These are phyloP conservation scores for Callionymus lyra DNA, from an alignment of 2,113 vertebrate species.

Conservation along the genomic window DNA sequence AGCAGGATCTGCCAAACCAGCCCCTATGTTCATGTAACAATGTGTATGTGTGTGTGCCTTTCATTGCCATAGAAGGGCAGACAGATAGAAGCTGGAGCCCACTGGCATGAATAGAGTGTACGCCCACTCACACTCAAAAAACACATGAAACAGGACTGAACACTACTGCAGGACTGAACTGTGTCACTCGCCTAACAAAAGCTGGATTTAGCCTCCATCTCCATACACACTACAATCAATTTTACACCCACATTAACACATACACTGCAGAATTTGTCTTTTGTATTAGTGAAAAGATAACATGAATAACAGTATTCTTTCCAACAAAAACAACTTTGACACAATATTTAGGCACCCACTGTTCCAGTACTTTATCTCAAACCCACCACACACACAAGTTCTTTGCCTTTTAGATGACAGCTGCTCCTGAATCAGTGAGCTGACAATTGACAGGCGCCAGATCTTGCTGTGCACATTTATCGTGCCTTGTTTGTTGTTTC, in stretches of 20 bases:
- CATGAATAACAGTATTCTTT: slow-evolving; percentile 23
- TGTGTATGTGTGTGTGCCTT: slow-evolving; percentile 12
- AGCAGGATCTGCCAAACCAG: too few species aligned
- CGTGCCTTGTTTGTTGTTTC: slow-evolving; percentile 18
- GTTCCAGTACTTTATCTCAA: slow-evolving; percentile 5
- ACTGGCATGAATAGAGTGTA: slow-evolving; percentile 39
- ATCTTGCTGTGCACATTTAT: slow-evolving; percentile 17
- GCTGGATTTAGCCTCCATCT: slow-evolving; percentile 36
- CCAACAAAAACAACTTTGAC: slow-evolving; percentile 14
- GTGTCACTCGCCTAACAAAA: slow-evolving; percentile 22
- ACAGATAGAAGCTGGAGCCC: slow-evolving; percentile 37
- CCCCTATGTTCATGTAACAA: too few species aligned
- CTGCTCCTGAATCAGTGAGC: slow-evolving; percentile 34
- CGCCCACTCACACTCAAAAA: slow-evolving; percentile 34
- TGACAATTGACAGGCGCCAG: slow-evolving; percentile 36
- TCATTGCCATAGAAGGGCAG: slow-evolving; percentile 21
- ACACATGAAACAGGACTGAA: slow-evolving; percentile 37
- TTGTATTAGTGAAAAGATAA: too few species aligned
- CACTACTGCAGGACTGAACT: slow-evolving; percentile 38
- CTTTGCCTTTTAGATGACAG: slow-evolving; percentile 37
- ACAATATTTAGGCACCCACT: slow-evolving; percentile 14
- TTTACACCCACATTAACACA: slow-evolving; percentile 18
- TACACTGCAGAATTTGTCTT: background rate
- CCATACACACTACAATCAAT: slow-evolving; percentile 15
- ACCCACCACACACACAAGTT: slow-evolving; percentile 26